These are phyloP conservation scores for Chaetorhynchus papuensis DNA, from an alignment of 2,113 vertebrate species.

Conservation along the genomic window DNA sequence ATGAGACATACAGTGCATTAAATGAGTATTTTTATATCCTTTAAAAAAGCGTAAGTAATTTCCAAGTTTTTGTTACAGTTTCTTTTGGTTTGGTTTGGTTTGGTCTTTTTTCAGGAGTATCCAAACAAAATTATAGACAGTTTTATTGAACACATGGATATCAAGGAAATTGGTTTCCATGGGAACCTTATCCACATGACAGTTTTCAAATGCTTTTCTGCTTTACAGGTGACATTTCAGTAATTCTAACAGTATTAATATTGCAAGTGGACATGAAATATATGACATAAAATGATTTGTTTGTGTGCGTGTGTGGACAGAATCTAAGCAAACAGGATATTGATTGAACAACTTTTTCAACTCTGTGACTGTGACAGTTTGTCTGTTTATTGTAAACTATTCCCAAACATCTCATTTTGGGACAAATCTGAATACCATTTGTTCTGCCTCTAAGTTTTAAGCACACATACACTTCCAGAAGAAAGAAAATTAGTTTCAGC, in stretches of 20 bases:
- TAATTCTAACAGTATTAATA: slow-evolving; percentile 30
- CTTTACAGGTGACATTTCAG: slow-evolving; percentile 59
- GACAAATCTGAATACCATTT: neutral
- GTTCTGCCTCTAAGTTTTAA: slow-evolving; percentile 54
- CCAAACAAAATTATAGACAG: slow-evolving; percentile 9
- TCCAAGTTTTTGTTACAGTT: neutral
- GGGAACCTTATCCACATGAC: slow-evolving; percentile 51
- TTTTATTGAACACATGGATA: neutral
- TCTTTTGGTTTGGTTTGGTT: too few relatives aligned
- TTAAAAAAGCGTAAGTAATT: neutral
- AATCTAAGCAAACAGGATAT: neutral
- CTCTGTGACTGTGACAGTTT: neutral
- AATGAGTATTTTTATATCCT: neutral
- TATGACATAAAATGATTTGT: slow-evolving; percentile 35
- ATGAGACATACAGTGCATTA: neutral
- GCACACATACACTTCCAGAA: neutral
- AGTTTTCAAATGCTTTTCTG: slow-evolving; percentile 38
- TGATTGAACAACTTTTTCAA: neutral
- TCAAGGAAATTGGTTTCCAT: slow-evolving; percentile 56
- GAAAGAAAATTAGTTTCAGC: slow-evolving; percentile 52
- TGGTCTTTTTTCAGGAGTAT: neutral
- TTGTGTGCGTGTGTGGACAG: neutral
- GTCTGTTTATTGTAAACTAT: neutral
- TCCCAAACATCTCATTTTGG: slow-evolving; percentile 2
- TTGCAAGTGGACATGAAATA: slow-evolving; percentile 37